A percentile compares a stretch with the other conserved stretches of the same genome.
Evolutionary conservation across 2,888 invertebrate species (phyloP).

Genomic region (Bibio marci): DNA sequence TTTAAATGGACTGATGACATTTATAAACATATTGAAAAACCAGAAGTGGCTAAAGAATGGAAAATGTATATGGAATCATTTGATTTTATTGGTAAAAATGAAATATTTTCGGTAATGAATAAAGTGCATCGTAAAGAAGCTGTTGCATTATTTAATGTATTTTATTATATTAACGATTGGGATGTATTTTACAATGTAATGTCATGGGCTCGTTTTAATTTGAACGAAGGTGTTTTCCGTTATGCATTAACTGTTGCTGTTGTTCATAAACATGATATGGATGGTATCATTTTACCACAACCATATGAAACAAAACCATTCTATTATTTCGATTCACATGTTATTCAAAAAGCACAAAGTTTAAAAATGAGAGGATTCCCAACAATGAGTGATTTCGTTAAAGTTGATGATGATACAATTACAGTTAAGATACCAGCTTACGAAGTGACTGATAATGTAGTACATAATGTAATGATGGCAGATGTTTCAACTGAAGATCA

Average conservation of each 20-base stretch:
- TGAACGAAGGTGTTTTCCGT: constrained; percentile 58
- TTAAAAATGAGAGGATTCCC: constrained; percentile 32
- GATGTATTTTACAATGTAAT: constrained; percentile 37
- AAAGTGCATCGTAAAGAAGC: constrained; percentile 31
- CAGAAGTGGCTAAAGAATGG: constrained; percentile 1
- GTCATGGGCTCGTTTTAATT: constrained; percentile 45
- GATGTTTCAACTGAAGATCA: no score
- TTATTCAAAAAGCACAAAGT: constrained; percentile 48
- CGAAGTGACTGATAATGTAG: no score
- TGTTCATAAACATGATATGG: constrained; percentile 47
- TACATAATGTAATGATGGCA: no score
- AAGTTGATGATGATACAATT: no score
- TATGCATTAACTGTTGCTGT: constrained; percentile 50
- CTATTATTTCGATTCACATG: constrained; percentile 53
- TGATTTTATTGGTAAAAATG: constrained; percentile 12
- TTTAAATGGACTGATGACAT: neutral
- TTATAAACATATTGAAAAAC: neutral
- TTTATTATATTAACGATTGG: constrained; percentile 42
- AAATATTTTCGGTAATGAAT: constrained; percentile 30
- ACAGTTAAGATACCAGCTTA: constrained; percentile 27
- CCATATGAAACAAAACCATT: constrained; percentile 64
- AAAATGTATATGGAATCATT: no score
- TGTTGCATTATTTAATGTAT: constrained; percentile 35
- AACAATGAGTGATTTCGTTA: no score
- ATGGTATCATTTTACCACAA: constrained; percentile 48